Evolutionary conservation across 2,797 vertebrate genomes (phyloP).

Genomic region (Hyperoplus immaculatus): DNA sequence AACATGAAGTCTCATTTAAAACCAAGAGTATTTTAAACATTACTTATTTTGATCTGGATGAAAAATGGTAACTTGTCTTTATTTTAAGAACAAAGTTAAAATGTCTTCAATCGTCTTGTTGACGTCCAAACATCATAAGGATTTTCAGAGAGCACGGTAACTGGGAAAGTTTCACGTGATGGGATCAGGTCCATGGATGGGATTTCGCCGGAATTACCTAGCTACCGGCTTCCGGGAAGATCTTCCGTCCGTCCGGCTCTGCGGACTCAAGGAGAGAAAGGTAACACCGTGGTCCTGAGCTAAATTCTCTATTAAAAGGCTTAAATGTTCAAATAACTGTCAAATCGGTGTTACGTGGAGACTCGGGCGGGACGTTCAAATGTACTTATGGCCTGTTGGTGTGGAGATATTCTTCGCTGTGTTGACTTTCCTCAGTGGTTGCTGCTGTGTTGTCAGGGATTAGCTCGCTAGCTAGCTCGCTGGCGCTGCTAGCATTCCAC

Average conservation of each 20-base stretch:
- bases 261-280: conserved; percentile 95
- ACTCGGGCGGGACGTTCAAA: rapidly evolving
- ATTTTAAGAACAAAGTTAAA: background rate
- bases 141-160: background rate
- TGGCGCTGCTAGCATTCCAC: conserved; percentile 58
- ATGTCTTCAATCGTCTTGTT: background rate
- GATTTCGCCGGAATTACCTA: conserved; percentile 83
- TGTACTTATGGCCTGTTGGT: background rate
- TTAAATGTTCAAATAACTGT: conserved; percentile 46
- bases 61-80: background rate
- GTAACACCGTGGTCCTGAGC: conserved; percentile 79
- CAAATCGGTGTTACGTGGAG: conserved; percentile 22
- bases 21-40: background rate
- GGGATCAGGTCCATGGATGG: conserved; percentile 65
- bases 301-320: conserved; percentile 40
- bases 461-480: conserved; percentile 66
- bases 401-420: background rate
- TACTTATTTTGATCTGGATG: background rate
- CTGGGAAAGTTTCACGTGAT: conserved; percentile 74
- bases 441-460: conserved; percentile 79
- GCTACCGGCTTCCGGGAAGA: conserved; percentile 91
- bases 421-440: conserved; percentile 60
- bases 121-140: background rate
- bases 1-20: too few species aligned
- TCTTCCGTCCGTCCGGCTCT: conserved; percentile 93